These are phyloP conservation scores for Papilio elwesi DNA, from an alignment of 2,888 invertebrate genomes.

Conservation along the genomic window DNA sequence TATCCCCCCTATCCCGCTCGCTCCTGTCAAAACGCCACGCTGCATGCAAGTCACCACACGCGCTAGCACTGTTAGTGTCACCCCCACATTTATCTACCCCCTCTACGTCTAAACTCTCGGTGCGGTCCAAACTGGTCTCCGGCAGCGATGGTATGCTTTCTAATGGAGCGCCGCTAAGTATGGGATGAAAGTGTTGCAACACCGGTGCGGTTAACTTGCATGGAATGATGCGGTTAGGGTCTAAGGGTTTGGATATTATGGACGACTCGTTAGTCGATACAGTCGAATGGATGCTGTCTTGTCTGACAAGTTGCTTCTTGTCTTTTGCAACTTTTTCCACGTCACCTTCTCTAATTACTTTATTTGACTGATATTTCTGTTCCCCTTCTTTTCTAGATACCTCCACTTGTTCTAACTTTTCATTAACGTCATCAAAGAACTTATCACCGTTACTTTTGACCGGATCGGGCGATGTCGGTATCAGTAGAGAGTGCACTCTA, in stretches of 20 bases:
- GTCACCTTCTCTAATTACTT: slow-evolving; percentile 36
- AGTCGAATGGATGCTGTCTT: slow-evolving; percentile 71
- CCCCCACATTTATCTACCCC: slow-evolving; percentile 50
- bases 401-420: slow-evolving; percentile 69
- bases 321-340: slow-evolving; percentile 39
- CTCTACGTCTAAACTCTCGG: slow-evolving; percentile 67
- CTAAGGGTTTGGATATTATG: slow-evolving; percentile 69
- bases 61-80: slow-evolving; percentile 77
- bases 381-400: slow-evolving; percentile 52
- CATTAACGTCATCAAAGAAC: slow-evolving; percentile 73
- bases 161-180: slow-evolving; percentile 68
- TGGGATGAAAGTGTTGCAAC: slow-evolving; percentile 70
- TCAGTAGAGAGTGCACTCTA: slow-evolving; percentile 74
- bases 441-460: slow-evolving; percentile 57
- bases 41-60: slow-evolving; percentile 84
- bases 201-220: slow-evolving; percentile 63
- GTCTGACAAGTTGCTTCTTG: slow-evolving; percentile 62
- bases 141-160: slow-evolving; percentile 78
- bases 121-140: slow-evolving; percentile 66
- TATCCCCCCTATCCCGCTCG: slow-evolving; percentile 66
- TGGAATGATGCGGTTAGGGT: slow-evolving; percentile 56
- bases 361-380: slow-evolving; percentile 31
- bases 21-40: slow-evolving; percentile 79
- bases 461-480: slow-evolving; percentile 70
- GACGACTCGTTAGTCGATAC: slow-evolving; percentile 51